These are phyloP conservation scores for Oligia fasciuncula DNA, from an alignment of 2,888 invertebrate species.

Conservation along the genomic window DNA sequence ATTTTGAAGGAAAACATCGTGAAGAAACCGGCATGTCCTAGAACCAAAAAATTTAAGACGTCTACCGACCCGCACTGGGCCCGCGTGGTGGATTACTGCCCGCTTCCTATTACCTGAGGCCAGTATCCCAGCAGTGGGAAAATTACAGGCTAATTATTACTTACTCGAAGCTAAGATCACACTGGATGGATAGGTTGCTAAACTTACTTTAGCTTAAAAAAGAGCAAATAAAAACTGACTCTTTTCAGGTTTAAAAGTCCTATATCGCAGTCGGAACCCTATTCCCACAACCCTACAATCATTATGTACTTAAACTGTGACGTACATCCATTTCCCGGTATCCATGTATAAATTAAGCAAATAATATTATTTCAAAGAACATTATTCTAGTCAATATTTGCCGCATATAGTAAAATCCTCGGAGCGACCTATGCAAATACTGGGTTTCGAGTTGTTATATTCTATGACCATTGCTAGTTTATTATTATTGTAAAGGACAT, in stretches of 20 bases:
- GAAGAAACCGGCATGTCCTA: too few relatives aligned
- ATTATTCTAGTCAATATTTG: constrained; percentile 57
- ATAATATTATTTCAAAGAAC: constrained; percentile 52
- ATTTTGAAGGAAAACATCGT: too few relatives aligned
- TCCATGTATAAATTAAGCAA: constrained; percentile 41
- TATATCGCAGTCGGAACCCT: not conserved
- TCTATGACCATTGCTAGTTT: not conserved
- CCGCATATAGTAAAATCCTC: constrained; percentile 57
- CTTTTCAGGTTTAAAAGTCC: not conserved
- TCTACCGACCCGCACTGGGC: too few relatives aligned
- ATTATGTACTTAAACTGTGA: constrained; percentile 24
- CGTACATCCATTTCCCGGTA: constrained; percentile 32
- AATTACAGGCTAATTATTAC: too few relatives aligned
- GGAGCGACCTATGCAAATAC: constrained; percentile 60
- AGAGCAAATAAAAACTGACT: not conserved
- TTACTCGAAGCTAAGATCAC: too few relatives aligned
- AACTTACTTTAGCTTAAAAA: not conserved
- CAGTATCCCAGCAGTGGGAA: too few relatives aligned
- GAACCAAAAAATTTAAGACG: too few relatives aligned
- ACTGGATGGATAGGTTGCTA: not conserved
- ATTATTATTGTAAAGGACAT: constrained; percentile 22
- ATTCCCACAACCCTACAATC: not conserved
- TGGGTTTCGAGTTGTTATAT: constrained; percentile 30
- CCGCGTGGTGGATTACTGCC: too few relatives aligned
- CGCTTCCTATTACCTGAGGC: too few relatives aligned